phyloP scores from a whole-genome alignment of 2,113 vertebrate species.

The Tyrannus savana region DNA sequence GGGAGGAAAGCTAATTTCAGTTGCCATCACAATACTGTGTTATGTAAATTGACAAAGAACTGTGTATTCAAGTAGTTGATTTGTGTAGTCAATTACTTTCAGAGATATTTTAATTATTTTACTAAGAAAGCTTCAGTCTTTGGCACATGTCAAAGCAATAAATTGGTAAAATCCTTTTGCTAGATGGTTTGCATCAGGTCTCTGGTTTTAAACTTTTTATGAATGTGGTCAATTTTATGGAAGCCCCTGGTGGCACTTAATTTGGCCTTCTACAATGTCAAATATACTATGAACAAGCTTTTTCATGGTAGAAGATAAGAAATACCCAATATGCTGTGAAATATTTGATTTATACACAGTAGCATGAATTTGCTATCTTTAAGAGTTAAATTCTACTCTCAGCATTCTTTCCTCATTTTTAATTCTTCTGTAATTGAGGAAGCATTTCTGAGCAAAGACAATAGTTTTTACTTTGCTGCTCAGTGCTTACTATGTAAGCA shows the following conservation, averaged over 20 bases:
- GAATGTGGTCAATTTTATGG: not conserved
- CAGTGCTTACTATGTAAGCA: not conserved
- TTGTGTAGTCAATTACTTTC: not conserved
- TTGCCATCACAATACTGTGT: not conserved
- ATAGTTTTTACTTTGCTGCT: not conserved
- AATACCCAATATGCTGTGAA: not conserved
- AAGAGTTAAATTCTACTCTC: not conserved
- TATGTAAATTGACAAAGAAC: not conserved
- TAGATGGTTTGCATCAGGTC: not conserved
- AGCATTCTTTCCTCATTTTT: not conserved
- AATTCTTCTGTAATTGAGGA: not conserved
- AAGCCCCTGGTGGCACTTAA: not conserved
- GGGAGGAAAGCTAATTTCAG: not conserved
- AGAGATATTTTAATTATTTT: not conserved
- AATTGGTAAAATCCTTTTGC: not conserved
- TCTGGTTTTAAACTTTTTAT: not conserved
- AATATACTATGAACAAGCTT: not conserved
- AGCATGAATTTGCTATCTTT: not conserved
- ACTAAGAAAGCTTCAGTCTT: not conserved
- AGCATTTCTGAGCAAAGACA: not conserved
- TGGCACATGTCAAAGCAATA: not conserved
- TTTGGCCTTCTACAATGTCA: not conserved
- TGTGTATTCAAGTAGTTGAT: not conserved
- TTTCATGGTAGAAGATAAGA: not conserved
- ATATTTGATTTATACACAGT: not conserved